These are phyloP conservation scores for Xestia sexstrigata DNA, from an alignment of 2,888 invertebrate genomes.

Conservation along the genomic window DNA sequence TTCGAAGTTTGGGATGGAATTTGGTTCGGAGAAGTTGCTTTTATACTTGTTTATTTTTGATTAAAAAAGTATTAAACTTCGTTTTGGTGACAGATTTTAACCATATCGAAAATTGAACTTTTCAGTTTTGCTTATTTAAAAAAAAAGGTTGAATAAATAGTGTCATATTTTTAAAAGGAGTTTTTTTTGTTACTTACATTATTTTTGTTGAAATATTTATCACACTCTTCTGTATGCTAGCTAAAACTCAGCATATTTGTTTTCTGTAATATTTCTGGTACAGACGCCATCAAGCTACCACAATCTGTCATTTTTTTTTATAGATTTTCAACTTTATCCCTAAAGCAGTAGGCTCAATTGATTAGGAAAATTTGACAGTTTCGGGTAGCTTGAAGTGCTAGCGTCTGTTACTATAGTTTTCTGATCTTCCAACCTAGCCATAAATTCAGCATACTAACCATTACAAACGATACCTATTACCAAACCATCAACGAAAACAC, in stretches of 20 bases:
- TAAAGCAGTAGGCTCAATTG: too few species aligned
- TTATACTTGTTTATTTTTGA: neutral
- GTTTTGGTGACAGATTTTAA: neutral
- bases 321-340: too few species aligned
- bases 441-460: neutral
- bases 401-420: too few species aligned
- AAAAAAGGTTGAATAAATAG: neutral
- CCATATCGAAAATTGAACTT: neutral
- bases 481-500: slow-evolving; percentile 2
- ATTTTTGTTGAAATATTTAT: too few species aligned
- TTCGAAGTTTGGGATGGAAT: slow-evolving; percentile 13
- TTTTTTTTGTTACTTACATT: neutral
- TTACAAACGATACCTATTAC: slow-evolving; percentile 3
- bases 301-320: too few species aligned
- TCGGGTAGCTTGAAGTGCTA: too few species aligned
- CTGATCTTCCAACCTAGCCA: neutral
- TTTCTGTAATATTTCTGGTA: neutral
- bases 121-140: neutral
- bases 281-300: too few species aligned
- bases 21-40: neutral
- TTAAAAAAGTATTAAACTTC: neutral
- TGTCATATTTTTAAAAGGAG: neutral
- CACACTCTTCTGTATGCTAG: neutral
- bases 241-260: neutral
- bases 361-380: too few species aligned